Conservation (phyloP, 1,140 invertebrate genomes). For the Drosophila willistoni region DNA sequence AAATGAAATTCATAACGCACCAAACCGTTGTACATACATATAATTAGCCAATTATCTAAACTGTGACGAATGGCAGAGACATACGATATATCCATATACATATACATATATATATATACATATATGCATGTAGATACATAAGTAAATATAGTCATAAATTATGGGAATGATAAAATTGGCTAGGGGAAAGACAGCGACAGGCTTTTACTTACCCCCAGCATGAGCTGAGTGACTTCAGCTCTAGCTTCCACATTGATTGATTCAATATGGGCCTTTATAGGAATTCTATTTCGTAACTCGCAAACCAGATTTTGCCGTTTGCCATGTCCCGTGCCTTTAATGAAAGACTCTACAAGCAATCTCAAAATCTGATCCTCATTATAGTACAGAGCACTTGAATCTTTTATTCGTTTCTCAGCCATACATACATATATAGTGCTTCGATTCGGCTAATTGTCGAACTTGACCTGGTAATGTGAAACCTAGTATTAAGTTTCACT, state of each 20-base stretch:
- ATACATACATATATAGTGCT: no score
- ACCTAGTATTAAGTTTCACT: no score
- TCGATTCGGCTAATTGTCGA: no score
- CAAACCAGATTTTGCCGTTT: no score
- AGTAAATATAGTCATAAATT: background rate
- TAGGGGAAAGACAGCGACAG: background rate
- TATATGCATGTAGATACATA: background rate
- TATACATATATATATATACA: background rate
- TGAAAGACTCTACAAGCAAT: no score
- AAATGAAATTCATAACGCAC: slow-evolving; percentile 73
- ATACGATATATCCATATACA: slow-evolving; percentile 28
- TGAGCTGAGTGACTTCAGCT: background rate
- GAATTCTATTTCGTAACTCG: background rate
- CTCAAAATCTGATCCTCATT: no score
- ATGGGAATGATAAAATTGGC: background rate
- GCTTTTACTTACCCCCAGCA: slow-evolving; percentile 5
- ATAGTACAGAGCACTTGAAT: no score
- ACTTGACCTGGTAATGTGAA: no score
- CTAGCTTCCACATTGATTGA: background rate
- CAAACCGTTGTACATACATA: slow-evolving; percentile 27
- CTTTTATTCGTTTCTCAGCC: no score
- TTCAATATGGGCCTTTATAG: background rate
- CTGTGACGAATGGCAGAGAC: slow-evolving; percentile 14
- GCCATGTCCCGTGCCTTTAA: no score
- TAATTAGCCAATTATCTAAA: slow-evolving; percentile 74